Conservation (phyloP, 2,797 vertebrate species). For the Phaenicophaeus curvirostris region DNA sequence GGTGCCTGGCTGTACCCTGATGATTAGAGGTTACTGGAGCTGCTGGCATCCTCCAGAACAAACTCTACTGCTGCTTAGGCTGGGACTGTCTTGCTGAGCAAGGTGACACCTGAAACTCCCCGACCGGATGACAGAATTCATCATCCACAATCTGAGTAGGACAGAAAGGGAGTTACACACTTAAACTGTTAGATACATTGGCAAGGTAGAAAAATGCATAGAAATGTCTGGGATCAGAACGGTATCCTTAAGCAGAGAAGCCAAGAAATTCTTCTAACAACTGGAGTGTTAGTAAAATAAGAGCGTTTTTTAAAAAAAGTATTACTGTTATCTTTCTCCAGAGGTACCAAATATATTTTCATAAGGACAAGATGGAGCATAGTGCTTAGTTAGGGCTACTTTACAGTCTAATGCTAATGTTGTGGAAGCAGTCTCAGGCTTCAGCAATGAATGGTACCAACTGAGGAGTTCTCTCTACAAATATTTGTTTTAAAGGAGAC, state of each 20-base stretch:
- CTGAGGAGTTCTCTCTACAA: neutral
- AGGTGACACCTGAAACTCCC: neutral
- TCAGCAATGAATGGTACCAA: neutral
- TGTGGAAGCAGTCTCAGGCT: neutral
- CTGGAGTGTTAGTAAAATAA: neutral
- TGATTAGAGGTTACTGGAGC: neutral
- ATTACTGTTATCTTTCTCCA: neutral
- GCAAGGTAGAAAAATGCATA: neutral
- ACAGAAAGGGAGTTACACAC: fast-evolving
- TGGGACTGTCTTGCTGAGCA: neutral
- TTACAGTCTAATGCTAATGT: neutral
- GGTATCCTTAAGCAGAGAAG: neutral
- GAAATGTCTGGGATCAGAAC: neutral
- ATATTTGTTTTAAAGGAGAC: neutral
- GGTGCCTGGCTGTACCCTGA: neutral
- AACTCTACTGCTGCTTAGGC: neutral
- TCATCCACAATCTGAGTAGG: neutral
- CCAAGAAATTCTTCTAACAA: neutral
- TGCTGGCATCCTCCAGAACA: neutral
- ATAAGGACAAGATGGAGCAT: neutral
- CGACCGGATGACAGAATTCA: neutral
- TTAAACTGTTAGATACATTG: neutral
- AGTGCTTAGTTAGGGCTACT: neutral
- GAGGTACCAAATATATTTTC: neutral
- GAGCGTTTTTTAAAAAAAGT: neutral